A percentile compares a stretch with the other conserved stretches of the same genome.
phyloP scores from a whole-genome alignment of 2,113 vertebrate genomes.

The Turdus rufiventris region DNA sequence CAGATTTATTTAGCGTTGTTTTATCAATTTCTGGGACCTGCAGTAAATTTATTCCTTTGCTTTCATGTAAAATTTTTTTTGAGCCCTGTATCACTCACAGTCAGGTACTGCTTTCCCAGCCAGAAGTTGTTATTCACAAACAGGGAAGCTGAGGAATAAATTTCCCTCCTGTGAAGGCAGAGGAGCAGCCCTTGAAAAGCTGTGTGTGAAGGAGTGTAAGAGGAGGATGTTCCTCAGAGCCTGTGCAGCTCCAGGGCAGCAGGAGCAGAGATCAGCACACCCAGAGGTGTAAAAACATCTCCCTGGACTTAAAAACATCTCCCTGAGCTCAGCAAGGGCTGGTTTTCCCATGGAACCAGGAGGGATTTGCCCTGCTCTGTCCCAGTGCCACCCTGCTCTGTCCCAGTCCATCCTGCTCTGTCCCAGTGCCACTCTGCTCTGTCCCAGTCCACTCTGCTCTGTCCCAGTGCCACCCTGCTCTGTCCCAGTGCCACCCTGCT shows the following conservation, averaged over 20 bases:
- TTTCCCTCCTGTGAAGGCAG: not conserved
- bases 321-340: not conserved
- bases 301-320: no score
- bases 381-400: not conserved
- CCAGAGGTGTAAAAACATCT: rapidly evolving
- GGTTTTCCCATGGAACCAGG: not conserved
- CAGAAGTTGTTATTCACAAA: not conserved
- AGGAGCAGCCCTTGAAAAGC: not conserved
- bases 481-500: not conserved
- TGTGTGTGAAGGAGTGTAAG: rapidly evolving
- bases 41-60: not conserved
- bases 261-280: not conserved
- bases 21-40: not conserved
- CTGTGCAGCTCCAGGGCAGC: not conserved
- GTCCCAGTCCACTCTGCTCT: not conserved
- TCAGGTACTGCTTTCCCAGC: not conserved
- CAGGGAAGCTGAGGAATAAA: not conserved
- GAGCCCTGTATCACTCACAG: not conserved
- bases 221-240: not conserved
- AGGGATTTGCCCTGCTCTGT: not conserved
- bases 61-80: not conserved
- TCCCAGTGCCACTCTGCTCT: not conserved
- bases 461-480: not conserved
- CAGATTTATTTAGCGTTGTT: not conserved
- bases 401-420: not conserved